Base-by-base conservation (phyloP, 1,140 invertebrate genomes). In the Pteromalus puparum region DNA sequence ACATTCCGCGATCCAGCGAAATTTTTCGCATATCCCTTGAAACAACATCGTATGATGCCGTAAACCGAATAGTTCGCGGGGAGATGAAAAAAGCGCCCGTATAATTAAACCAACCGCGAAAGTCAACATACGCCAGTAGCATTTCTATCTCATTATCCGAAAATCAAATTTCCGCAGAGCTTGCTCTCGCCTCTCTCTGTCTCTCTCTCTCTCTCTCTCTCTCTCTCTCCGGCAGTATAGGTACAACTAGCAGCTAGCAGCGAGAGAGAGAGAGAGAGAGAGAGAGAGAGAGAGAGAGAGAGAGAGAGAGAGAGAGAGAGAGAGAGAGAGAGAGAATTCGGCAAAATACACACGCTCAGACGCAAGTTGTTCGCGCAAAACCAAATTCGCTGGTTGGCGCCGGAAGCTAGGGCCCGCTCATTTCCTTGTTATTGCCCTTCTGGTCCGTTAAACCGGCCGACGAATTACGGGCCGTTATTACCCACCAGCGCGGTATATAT, bases 111-210 rank as follows among this genome's bases (percentile, higher is more conserved):
- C 26, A 83, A 34, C n/a, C 21, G 26, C 18, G n/a, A 15, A 28
- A 79, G 48, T 53, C 46, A 84, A 75, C 46, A 38, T n/a, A 21
- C n/a, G 10, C 77, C 1, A 2, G 10, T 42, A 53, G 61, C n/a
- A 6, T 38, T 72, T 78, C 28, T 13, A 81, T 68, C 78, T 81
- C 38, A 67, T 85, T 85, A 81, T 82, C 65, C 38, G 42, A 77
- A 85, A 85, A 81, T 85, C 84, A 85, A 85, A 81, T 85, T 77
- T 68, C 28, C 79, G 38, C 53, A 5, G 28, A 79, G 48, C 34
- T 68, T 73, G 24, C 78, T 61, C 53, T 61, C 21, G 5, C 18
- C 46, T 48, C 46, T 48, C 46, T 48, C 46, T 48, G 9, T 48
- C 46, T 48, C 15, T 48, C 46, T 48, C 46, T 48, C 46, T 48